Percentiles rank a stretch among this genome's conserved stretches.
Conservation (phyloP, 2,797 vertebrate species). For the Scyliorhinus canicula region DNA sequence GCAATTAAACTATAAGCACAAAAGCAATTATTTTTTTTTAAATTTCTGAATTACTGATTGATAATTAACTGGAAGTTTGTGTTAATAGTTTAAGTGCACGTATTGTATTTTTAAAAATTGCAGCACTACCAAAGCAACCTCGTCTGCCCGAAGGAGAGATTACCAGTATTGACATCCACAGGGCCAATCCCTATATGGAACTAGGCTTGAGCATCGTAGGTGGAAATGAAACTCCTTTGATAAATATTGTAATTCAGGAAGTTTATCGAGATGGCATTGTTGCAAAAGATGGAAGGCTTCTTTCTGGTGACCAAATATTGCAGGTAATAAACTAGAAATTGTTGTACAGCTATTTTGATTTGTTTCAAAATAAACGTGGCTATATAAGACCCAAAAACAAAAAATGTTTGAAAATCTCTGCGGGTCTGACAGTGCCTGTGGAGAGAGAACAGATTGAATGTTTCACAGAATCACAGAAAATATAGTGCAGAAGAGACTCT, state of each 20-base stretch:
- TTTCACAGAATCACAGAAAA: too few species aligned
- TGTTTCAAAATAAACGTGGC: background rate
- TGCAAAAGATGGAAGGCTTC: conserved; percentile 86
- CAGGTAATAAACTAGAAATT: conserved; percentile 63
- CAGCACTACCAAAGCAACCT: conserved; percentile 81
- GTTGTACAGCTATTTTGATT: background rate
- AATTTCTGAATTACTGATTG: background rate
- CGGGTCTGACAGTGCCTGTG: too few species aligned
- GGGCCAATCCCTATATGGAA: conserved; percentile 89
- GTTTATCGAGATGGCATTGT: conserved; percentile 95
- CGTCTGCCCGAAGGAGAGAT: conserved; percentile 95
- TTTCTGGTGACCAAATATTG: conserved; percentile 95
- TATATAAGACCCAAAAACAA: background rate
- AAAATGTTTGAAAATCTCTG: too few species aligned
- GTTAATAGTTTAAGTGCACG: conserved; percentile 1
- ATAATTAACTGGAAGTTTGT: background rate
- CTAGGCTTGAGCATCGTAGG: conserved; percentile 95
- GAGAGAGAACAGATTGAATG: too few species aligned
- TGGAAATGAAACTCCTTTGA: conserved; percentile 94
- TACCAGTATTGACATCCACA: conserved; percentile 91
- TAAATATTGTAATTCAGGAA: conserved; percentile 97
- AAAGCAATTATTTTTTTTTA: background rate
- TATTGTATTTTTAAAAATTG: conserved; percentile 43
- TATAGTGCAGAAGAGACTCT: too few species aligned
- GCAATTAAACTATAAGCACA: background rate